Conservation (phyloP, 2,888 invertebrate genomes). For the Drosophila hamatofila region DNA sequence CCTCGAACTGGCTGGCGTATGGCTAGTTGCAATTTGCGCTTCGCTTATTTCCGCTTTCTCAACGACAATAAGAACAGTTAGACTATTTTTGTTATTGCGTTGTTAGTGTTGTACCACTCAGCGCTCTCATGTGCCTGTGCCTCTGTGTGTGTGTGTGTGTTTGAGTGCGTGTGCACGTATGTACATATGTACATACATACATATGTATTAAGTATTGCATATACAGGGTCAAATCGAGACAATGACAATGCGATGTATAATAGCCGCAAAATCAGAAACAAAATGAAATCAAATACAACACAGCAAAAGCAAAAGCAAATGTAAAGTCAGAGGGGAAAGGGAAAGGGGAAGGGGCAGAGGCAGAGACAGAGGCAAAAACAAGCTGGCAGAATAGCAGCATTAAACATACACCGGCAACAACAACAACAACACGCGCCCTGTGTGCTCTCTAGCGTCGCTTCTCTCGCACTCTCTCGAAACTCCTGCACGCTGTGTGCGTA, state of each 20-base stretch:
- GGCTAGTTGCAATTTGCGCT: constrained; percentile 27
- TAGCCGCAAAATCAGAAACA: constrained; percentile 21
- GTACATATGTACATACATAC: neutral
- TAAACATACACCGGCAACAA: constrained; percentile 41
- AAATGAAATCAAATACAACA: constrained; percentile 12
- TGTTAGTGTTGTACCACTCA: constrained; percentile 33
- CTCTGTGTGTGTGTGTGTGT: constrained; percentile 7
- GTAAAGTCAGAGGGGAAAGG: neutral
- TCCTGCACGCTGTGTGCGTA: constrained; percentile 19
- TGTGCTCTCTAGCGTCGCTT: constrained; percentile 21
- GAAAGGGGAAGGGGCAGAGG: no score
- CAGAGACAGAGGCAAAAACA: constrained; percentile 12
- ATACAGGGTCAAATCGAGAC: constrained; percentile 40
- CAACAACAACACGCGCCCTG: constrained; percentile 34
- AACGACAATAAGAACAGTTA: constrained; percentile 44
- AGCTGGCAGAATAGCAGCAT: constrained; percentile 31
- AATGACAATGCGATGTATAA: constrained; percentile 36
- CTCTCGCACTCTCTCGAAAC: constrained; percentile 14
- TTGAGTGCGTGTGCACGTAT: neutral
- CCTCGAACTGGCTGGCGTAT: neutral
- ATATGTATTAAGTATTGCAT: constrained; percentile 17
- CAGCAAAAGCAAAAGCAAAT: constrained; percentile 18
- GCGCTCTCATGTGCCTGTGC: constrained; percentile 4
- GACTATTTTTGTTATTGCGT: constrained; percentile 36
- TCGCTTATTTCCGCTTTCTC: constrained; percentile 40